A percentile compares a stretch with the other conserved stretches of the same genome.
Evolutionary conservation across 2,797 vertebrate species (phyloP).

Genomic region (Acrossocheilus fasciatus): DNA sequence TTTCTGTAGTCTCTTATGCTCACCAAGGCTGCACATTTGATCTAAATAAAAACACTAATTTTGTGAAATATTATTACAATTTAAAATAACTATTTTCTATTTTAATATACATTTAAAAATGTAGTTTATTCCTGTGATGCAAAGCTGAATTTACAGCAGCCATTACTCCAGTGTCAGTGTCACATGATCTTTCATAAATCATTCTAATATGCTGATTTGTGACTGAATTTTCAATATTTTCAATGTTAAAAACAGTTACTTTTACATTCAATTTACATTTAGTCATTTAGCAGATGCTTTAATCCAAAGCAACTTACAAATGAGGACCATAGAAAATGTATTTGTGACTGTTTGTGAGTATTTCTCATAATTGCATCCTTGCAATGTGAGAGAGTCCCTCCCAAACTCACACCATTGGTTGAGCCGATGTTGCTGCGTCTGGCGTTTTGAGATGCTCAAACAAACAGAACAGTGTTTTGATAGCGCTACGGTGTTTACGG

Average conservation of each 20-base stretch:
- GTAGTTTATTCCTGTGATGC: background rate
- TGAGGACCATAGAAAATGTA: background rate
- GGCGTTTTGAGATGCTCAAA: slow-evolving; percentile 20
- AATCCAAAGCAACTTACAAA: background rate
- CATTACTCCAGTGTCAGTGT: background rate
- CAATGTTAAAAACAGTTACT: too few relatives aligned
- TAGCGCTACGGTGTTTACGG: slow-evolving; percentile 11
- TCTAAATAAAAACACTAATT: background rate
- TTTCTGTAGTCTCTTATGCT: background rate
- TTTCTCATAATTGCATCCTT: background rate
- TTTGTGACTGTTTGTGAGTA: too few relatives aligned
- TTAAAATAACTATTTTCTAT: background rate
- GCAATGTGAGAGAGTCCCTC: background rate
- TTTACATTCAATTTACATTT: too few relatives aligned
- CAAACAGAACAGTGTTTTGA: slow-evolving; percentile 36
- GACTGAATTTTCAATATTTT: too few relatives aligned
- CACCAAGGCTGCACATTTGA: background rate
- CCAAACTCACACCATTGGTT: background rate
- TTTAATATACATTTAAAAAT: background rate
- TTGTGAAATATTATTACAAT: background rate
- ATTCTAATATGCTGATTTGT: too few relatives aligned
- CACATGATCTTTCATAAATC: background rate
- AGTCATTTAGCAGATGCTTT: too few relatives aligned
- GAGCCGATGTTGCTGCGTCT: background rate
- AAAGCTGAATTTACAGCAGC: background rate